A percentile compares a stretch with the other conserved stretches of the same genome.
These are phyloP conservation scores for Sebastes vulpes DNA, from an alignment of 2,797 vertebrate genomes.

Conservation along the genomic window DNA sequence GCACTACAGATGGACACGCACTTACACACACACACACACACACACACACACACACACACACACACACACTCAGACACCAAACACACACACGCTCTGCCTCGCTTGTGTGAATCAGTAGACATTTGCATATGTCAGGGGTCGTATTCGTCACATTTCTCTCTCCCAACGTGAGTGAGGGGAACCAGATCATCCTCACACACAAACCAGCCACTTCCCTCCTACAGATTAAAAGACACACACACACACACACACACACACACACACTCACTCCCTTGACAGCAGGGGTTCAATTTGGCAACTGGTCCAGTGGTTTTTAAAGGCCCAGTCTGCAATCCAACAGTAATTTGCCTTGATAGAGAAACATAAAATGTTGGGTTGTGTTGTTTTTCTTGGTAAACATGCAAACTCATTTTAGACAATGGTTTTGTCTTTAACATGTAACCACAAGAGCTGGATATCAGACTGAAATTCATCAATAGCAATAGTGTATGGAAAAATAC, in stretches of 20 bases:
- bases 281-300: slow-evolving; percentile 41
- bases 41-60: not conserved
- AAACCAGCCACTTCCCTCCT: slow-evolving; percentile 31
- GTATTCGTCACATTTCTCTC: slow-evolving; percentile 67
- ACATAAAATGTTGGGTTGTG: not conserved
- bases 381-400: not conserved
- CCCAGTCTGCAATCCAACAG: slow-evolving; percentile 6
- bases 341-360: not conserved
- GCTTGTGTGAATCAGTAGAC: slow-evolving; percentile 67
- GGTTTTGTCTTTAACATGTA: not conserved
- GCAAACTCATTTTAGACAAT: not conserved
- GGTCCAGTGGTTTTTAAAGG: slow-evolving; percentile 55
- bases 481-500: not conserved
- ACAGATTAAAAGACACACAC: slow-evolving; percentile 17
- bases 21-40: slow-evolving; percentile 3
- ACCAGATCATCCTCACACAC: slow-evolving; percentile 62
- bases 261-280: slow-evolving; percentile 34
- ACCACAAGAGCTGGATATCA: not conserved
- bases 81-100: not conserved
- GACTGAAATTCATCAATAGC: not conserved
- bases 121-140: slow-evolving; percentile 81
- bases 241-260: not conserved
- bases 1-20: not conserved
- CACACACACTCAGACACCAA: not conserved
- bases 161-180: slow-evolving; percentile 57